These are phyloP conservation scores for Ferrisia virgata DNA, from an alignment of 2,888 invertebrate genomes.

Conservation along the genomic window DNA sequence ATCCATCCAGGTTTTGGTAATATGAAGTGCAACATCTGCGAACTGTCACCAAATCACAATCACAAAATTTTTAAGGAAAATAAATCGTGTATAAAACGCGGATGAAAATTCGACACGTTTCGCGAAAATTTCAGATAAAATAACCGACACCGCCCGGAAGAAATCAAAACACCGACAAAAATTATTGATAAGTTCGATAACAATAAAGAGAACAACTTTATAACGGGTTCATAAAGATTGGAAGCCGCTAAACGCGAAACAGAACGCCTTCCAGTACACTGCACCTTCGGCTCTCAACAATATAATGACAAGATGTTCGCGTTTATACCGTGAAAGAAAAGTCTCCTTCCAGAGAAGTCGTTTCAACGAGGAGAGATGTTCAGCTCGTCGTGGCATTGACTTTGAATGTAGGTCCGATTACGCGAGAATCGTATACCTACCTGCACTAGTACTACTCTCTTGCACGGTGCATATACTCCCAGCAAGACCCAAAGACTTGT, in stretches of 20 bases:
- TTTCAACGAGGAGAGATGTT: constrained; percentile 35
- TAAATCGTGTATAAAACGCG: too few species aligned
- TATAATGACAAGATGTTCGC: constrained; percentile 40
- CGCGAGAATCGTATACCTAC: background rate
- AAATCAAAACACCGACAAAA: background rate
- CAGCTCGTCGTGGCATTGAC: constrained; percentile 33
- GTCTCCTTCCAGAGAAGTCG: constrained; percentile 43
- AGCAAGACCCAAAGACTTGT: too few species aligned
- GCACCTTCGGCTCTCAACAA: constrained; percentile 41
- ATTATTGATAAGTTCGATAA: background rate
- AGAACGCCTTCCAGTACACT: constrained; percentile 33
- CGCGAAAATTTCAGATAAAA: background rate
- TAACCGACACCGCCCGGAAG: background rate
- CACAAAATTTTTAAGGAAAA: background rate
- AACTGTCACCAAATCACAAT: constrained; percentile 2
- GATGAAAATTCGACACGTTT: background rate
- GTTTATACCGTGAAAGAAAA: constrained; percentile 41
- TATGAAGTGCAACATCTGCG: background rate
- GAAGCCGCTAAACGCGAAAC: constrained; percentile 40
- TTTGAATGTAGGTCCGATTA: constrained; percentile 39
- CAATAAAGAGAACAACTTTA: constrained; percentile 20
- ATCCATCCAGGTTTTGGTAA: background rate
- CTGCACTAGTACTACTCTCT: too few species aligned
- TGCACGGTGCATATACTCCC: background rate
- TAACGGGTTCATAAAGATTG: constrained; percentile 41